phyloP scores from a whole-genome alignment of 2,888 invertebrate genomes.

The Eupsilia transversa region DNA sequence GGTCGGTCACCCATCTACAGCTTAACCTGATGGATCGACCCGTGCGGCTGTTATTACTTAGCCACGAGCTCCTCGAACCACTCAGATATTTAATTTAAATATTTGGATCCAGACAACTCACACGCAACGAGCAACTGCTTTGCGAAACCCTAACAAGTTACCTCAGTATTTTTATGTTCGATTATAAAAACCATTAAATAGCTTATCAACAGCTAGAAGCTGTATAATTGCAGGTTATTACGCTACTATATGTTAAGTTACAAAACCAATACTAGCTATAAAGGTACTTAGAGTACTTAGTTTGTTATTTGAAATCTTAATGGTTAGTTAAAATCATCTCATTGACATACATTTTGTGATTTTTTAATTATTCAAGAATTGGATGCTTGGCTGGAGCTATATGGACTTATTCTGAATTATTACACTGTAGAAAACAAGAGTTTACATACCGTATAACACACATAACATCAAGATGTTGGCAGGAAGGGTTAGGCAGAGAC shows the following conservation, averaged over 20 bases:
- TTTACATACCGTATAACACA: too few relatives aligned
- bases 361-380: background rate
- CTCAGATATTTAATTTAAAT: background rate
- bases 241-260: slow-evolving; percentile 31
- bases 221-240: slow-evolving; percentile 35
- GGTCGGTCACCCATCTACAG: too few relatives aligned
- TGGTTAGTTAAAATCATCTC: slow-evolving; percentile 30
- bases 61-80: too few relatives aligned
- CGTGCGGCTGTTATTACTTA: too few relatives aligned
- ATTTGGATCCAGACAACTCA: slow-evolving; percentile 35
- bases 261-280: slow-evolving; percentile 42
- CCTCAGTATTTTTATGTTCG: slow-evolving; percentile 35
- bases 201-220: slow-evolving; percentile 17
- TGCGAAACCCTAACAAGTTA: slow-evolving; percentile 39
- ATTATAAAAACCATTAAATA: slow-evolving; percentile 31
- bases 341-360: slow-evolving; percentile 35
- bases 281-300: slow-evolving; percentile 27
- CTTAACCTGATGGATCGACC: too few relatives aligned
- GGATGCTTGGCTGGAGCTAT: background rate
- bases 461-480: too few relatives aligned
- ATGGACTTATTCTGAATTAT: background rate
- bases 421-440: background rate
- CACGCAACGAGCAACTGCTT: slow-evolving; percentile 27
- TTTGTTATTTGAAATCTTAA: slow-evolving; percentile 18
- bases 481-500: too few relatives aligned